A percentile compares a stretch with the other conserved stretches of the same genome.
Conservation (phyloP, 2,888 invertebrate species). For the Lithodes maja region DNA sequence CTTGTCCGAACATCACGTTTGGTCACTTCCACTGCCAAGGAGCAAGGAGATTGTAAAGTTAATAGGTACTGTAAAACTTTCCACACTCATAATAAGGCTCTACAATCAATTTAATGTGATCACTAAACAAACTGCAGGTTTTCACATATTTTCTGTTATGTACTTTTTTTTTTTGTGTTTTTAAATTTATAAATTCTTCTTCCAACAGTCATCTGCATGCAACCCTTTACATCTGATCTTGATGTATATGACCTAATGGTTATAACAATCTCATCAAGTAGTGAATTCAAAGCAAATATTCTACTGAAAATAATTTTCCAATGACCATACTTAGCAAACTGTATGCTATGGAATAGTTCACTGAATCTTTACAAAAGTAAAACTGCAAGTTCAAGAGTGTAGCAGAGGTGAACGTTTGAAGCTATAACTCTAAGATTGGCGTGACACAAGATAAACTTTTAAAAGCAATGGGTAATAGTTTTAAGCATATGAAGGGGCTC, state of each 20-base stretch:
- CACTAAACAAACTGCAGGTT: slow-evolving; percentile 14
- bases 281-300: slow-evolving; percentile 7
- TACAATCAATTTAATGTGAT: slow-evolving; percentile 28
- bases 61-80: slow-evolving; percentile 34
- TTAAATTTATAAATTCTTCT: no score
- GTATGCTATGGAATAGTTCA: slow-evolving; percentile 39
- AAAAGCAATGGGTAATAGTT: no score
- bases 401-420: neutral
- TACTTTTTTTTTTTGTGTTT: slow-evolving; percentile 23
- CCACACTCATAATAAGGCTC: slow-evolving; percentile 47
- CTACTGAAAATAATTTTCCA: slow-evolving; percentile 14
- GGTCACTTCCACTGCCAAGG: slow-evolving; percentile 58
- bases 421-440: no score
- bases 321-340: slow-evolving; percentile 22
- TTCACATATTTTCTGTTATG: slow-evolving; percentile 29
- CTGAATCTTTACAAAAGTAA: slow-evolving; percentile 7
- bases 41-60: slow-evolving; percentile 22
- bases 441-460: no score
- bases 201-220: slow-evolving; percentile 48
- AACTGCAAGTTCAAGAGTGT: neutral
- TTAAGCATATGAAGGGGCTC: no score
- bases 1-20: slow-evolving; percentile 43
- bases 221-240: slow-evolving; percentile 38
- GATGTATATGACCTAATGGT: slow-evolving; percentile 43
- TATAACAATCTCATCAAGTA: neutral